Evolutionary conservation across 1,140 invertebrate genomes (phyloP).

Genomic region (Orius laevigatus): DNA sequence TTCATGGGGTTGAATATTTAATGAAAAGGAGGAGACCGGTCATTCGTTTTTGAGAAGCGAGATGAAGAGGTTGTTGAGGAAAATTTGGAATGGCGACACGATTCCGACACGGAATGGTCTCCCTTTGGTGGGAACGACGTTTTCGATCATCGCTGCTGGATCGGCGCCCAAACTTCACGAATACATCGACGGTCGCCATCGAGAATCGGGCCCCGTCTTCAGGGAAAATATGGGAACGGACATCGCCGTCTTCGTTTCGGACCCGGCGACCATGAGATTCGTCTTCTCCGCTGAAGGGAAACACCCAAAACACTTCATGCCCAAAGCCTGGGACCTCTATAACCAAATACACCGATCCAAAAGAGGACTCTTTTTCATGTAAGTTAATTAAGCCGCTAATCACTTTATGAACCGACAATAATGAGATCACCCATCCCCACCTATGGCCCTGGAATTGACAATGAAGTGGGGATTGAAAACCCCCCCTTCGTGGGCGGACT

Average conservation of each 20-base stretch:
- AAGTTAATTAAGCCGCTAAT: slow-evolving; percentile 24
- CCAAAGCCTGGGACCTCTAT: slow-evolving; percentile 66
- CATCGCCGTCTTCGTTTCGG: slow-evolving; percentile 52
- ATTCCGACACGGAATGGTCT: slow-evolving; percentile 23
- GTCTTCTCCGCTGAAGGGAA: slow-evolving; percentile 61
- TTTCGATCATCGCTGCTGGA: slow-evolving; percentile 30
- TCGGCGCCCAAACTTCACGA: slow-evolving; percentile 37
- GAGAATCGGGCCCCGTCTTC: slow-evolving; percentile 56
- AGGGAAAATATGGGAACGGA: slow-evolving; percentile 47
- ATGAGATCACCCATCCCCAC: too few relatives aligned
- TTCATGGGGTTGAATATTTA: too few relatives aligned
- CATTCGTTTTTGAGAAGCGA: too few relatives aligned
- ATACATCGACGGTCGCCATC: slow-evolving; percentile 55
- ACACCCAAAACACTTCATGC: slow-evolving; percentile 59
- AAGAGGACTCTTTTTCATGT: slow-evolving; percentile 78
- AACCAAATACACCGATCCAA: slow-evolving; percentile 49
- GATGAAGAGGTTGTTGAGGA: too few relatives aligned
- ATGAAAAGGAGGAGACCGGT: too few relatives aligned
- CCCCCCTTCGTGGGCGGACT: too few relatives aligned
- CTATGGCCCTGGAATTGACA: too few relatives aligned
- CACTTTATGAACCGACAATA: too few relatives aligned
- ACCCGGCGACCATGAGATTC: slow-evolving; percentile 45
- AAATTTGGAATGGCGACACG: too few relatives aligned
- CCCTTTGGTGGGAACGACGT: slow-evolving; percentile 36
- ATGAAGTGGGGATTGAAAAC: too few relatives aligned